Evolutionary conservation across 2,797 vertebrate species (phyloP).

Genomic region (Enoplosus armatus): DNA sequence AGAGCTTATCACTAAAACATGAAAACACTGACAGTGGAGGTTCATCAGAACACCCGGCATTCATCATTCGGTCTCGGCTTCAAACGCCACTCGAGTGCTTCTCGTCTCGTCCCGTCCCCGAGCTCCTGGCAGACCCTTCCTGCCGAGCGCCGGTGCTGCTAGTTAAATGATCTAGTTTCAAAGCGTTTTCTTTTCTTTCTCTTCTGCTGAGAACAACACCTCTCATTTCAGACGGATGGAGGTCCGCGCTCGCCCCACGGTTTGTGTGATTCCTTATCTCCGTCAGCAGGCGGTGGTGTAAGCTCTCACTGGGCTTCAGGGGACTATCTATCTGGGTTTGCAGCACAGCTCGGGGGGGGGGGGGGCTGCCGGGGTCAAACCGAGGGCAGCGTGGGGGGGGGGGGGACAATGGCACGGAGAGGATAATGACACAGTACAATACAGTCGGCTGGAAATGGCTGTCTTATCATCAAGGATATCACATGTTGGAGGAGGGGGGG

Average conservation of each 20-base stretch:
- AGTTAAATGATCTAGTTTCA: conserved; percentile 48
- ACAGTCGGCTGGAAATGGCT: conserved; percentile 48
- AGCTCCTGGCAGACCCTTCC: conserved; percentile 7
- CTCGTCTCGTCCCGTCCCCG: neutral
- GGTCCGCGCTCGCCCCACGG: conserved; percentile 27
- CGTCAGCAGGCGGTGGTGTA: conserved; percentile 59
- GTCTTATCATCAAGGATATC: conserved; percentile 61
- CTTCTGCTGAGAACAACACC: conserved; percentile 59
- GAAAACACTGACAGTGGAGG: conserved; percentile 18
- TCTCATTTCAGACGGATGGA: conserved; percentile 56
- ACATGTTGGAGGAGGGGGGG: no score
- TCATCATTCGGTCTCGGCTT: conserved; percentile 3
- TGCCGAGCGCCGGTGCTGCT: neutral
- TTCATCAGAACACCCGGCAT: conserved; percentile 29
- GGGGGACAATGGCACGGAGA: conserved; percentile 66
- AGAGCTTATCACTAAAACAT: conserved; percentile 32
- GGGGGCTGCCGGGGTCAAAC: no score
- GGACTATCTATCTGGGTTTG: conserved; percentile 63
- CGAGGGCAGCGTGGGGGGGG: conserved; percentile 57
- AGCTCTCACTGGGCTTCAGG: conserved; percentile 54
- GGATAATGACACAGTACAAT: conserved; percentile 68
- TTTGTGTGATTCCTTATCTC: conserved; percentile 71
- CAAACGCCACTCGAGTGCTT: neutral
- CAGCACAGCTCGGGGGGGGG: conserved; percentile 61
- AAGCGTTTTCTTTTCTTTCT: no score